phyloP scores from a whole-genome alignment of 23 tunicate genomes.

The Halocynthia roretzi region DNA sequence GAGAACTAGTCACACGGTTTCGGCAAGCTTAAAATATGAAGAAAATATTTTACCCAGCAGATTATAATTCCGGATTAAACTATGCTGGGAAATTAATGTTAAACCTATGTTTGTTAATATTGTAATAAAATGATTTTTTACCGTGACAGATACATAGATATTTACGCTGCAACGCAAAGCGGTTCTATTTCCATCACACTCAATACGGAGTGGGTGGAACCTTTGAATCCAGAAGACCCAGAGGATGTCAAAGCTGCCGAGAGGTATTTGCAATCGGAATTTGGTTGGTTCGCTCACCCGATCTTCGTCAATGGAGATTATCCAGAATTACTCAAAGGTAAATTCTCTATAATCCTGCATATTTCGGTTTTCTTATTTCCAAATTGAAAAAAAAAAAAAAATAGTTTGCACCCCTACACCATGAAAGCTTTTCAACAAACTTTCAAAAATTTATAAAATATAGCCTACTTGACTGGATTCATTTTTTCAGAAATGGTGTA shows the following conservation, averaged over 20 bases:
- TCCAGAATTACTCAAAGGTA: constrained; percentile 78
- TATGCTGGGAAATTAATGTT: no score
- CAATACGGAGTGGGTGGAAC: constrained; percentile 79
- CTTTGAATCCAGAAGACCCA: constrained; percentile 52
- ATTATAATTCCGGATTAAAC: no score
- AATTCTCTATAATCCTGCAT: neutral
- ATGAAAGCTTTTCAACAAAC: no score
- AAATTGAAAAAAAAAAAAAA: no score
- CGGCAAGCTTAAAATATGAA: no score
- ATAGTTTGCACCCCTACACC: no score
- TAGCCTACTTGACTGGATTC: no score
- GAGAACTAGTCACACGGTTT: no score
- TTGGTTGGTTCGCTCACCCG: constrained; percentile 89
- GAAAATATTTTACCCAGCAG: no score
- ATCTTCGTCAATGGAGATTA: constrained; percentile 94
- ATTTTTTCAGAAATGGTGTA: constrained; percentile 43
- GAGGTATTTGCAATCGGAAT: constrained; percentile 51
- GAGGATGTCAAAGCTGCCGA: constrained; percentile 79
- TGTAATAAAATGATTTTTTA: neutral
- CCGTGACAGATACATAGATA: constrained; percentile 53
- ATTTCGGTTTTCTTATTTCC: no score
- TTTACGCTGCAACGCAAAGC: constrained; percentile 17
- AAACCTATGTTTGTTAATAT: no score
- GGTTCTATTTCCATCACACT: constrained; percentile 67
- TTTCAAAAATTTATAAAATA: no score